Evolutionary conservation across 2,797 vertebrate genomes (phyloP).

Genomic region (Hippopotamyrus pictus): DNA sequence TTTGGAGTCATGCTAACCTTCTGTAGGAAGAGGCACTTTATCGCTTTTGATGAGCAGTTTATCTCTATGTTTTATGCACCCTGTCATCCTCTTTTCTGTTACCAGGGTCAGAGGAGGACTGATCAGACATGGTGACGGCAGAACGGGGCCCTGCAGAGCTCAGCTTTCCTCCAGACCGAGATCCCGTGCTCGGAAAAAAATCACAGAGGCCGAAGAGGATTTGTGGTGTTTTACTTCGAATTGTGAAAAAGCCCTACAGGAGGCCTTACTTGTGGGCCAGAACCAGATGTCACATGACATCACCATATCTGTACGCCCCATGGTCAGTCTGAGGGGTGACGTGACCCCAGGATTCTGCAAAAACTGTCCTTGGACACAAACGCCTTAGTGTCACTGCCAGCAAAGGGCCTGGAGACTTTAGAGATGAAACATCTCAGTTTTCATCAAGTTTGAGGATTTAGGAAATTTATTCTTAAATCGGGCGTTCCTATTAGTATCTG

Average conservation of each 20-base stretch:
- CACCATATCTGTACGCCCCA: not conserved
- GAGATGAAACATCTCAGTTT: not conserved
- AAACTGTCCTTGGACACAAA: not conserved
- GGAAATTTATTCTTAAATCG: not conserved
- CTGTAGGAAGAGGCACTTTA: not conserved
- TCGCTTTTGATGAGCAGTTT: not conserved
- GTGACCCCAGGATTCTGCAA: not conserved
- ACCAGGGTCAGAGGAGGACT: not conserved
- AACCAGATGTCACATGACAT: not conserved
- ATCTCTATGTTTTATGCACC: not conserved
- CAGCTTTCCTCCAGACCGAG: not conserved
- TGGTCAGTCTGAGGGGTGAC: not conserved
- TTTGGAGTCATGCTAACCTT: conserved; percentile 8
- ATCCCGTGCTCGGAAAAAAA: not conserved
- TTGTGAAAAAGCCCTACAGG: not conserved
- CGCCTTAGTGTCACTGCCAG: not conserved
- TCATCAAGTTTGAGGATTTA: not conserved
- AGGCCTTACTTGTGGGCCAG: not conserved
- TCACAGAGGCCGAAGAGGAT: not conserved
- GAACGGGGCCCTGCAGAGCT: not conserved
- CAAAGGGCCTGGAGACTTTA: not conserved
- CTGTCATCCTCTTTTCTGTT: not conserved
- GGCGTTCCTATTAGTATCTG: not conserved
- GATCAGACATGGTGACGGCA: not conserved
- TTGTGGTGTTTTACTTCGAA: not conserved